Evolutionary conservation across 2,797 vertebrate species (phyloP).

Genomic region (Chromis chromis): DNA sequence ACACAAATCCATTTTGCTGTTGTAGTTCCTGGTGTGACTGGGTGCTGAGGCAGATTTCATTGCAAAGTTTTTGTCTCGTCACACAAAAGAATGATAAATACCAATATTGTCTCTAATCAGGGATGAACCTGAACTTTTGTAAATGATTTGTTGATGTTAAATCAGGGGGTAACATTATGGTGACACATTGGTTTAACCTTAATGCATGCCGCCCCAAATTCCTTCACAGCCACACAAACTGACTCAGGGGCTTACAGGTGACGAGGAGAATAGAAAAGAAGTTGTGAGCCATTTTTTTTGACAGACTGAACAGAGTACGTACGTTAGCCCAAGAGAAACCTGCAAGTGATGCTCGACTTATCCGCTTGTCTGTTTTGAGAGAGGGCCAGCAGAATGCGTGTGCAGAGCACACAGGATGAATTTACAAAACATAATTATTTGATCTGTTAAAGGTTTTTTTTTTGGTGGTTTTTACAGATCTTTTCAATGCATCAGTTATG

Average conservation of each 20-base stretch:
- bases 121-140: conserved; percentile 1
- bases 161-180: conserved; percentile 6
- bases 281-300: conserved; percentile 13
- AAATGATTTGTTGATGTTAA: conserved; percentile 4
- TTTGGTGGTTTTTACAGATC: conserved; percentile 30
- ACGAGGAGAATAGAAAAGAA: conserved; percentile 12
- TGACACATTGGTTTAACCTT: neutral
- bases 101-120: conserved; percentile 12
- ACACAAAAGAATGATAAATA: conserved; percentile 3
- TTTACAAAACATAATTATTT: conserved; percentile 65
- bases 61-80: neutral
- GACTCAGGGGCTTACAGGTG: conserved; percentile 21
- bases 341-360: conserved; percentile 58
- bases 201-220: neutral
- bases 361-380: conserved; percentile 51
- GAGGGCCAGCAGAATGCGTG: conserved; percentile 80
- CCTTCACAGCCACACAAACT: neutral
- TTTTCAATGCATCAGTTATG: conserved; percentile 40
- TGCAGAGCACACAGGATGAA: conserved; percentile 77
- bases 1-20: neutral
- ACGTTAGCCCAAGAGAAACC: conserved; percentile 19
- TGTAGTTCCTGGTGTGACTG: conserved; percentile 17
- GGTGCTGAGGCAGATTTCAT: neutral
- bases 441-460: conserved; percentile 41
- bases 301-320: conserved; percentile 42